Evolutionary conservation across 2,113 vertebrate species (phyloP), one percentile per base, ranked within the genome.

Genomic region (Mellivora capensis): DNA sequence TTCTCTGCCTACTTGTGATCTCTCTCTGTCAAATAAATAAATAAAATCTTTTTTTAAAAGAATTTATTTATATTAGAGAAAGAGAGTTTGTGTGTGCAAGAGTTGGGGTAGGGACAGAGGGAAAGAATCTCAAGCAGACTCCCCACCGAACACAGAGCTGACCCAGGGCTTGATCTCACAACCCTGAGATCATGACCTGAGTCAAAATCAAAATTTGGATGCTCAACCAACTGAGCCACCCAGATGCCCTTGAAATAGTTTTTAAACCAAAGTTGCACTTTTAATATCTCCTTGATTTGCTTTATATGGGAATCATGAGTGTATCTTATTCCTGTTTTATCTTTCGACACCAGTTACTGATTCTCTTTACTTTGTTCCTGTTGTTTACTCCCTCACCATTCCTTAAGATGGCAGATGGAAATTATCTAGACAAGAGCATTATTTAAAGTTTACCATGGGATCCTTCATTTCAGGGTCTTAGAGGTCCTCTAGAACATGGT

Each of bases 341-440:
- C 49, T 96, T 97, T 95, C 87, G 87, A 87, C 94, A 39, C 64
- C 25, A 74, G 29, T 31, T 71, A 3, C n/a, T 90, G 23, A 18
- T 74, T 77, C 57, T 74, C 54, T 82, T 87, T 74, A 44, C 54
- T 9, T 84, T n/a, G 52, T 82, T 64, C 20, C 90, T 90, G 4
- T 93, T 67, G 42, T 84, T 84, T 62, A 85, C 23, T 42, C 17
- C 54, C 47, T 71, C 3, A 0, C 34, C 37, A 29, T 90, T 62
- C 80, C 71, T 86, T 89, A 90, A 44, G 72, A 3, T 82, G 42
- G 14, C 21, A 72, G 21, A 11, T 86, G 39, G 72, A 76, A 95
- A 44, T 52, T 14, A 69, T 42, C 81, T 85, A 74, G 25, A 39
- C 71, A 44, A 91, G 77, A 62, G 49, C 37, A 64, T 62, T 77